Evolutionary conservation across 2,797 vertebrate genomes (phyloP).

Genomic region (Falco berigora): DNA sequence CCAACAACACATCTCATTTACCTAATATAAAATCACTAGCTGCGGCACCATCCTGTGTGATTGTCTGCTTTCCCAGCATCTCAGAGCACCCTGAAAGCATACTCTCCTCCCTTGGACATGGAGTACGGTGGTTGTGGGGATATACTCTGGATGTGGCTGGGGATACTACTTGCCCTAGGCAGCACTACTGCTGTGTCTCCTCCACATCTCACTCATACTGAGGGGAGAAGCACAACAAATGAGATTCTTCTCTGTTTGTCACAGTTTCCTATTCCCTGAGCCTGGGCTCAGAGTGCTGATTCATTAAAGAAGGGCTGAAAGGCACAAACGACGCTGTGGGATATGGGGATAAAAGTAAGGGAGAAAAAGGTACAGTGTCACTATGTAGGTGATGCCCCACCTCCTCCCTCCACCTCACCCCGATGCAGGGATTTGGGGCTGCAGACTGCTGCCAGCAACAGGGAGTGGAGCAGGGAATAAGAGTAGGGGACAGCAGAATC

Average conservation of each 20-base stretch:
- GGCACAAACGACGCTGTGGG: neutral
- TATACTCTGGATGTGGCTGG: neutral
- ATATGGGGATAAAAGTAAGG: neutral
- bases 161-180: neutral
- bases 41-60: neutral
- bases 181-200: neutral
- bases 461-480: neutral
- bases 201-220: neutral
- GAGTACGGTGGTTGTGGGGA: too few relatives aligned
- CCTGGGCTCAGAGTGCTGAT: neutral
- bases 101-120: neutral
- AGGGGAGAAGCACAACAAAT: neutral
- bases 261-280: neutral
- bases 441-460: neutral
- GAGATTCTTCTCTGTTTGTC: neutral
- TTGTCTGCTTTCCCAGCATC: neutral
- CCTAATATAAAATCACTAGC: neutral
- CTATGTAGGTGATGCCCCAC: accelerated
- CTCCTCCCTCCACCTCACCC: neutral
- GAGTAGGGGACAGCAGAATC: neutral
- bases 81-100: neutral
- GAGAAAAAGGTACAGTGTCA: neutral
- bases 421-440: neutral
- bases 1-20: neutral
- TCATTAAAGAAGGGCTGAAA: neutral